phyloP scores from a whole-genome alignment of 2,113 vertebrate genomes.

The Microcebus griseorufus region DNA sequence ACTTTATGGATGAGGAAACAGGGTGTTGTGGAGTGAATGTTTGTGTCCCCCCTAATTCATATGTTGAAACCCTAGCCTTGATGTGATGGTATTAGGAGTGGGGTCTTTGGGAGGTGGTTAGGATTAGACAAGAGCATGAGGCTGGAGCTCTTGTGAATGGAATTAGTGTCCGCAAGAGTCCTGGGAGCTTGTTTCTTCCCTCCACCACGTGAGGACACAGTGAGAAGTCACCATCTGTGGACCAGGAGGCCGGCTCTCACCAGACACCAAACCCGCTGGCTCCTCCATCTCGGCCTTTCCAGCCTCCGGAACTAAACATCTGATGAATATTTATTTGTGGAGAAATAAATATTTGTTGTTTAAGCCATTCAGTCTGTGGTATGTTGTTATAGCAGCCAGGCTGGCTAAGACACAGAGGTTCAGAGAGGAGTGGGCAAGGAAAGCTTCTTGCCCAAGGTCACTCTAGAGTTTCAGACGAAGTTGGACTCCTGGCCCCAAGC shows the following conservation, averaged over 20 bases:
- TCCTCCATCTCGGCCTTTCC: not conserved
- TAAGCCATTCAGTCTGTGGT: not conserved
- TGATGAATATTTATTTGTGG: not conserved
- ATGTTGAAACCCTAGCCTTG: not conserved
- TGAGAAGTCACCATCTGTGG: not conserved
- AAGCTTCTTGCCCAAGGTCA: too few relatives aligned
- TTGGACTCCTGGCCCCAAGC: not conserved
- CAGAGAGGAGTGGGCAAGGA: not conserved
- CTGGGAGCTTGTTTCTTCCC: not conserved
- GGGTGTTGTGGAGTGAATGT: not conserved
- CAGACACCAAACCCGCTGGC: not conserved
- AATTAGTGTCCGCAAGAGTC: not conserved
- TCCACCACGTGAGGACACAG: not conserved
- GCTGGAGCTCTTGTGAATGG: not conserved
- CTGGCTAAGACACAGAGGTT: not conserved
- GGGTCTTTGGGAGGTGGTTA: not conserved
- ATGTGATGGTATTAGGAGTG: not conserved
- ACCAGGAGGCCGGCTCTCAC: not conserved
- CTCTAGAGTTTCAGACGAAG: not conserved
- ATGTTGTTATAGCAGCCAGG: not conserved
- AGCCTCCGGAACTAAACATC: not conserved
- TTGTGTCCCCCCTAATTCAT: not conserved
- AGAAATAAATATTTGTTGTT: not conserved
- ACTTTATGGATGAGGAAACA: not conserved
- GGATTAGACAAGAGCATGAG: not conserved